Evolutionary conservation across 2,113 vertebrate genomes (phyloP).

Genomic region (Psittacula cyanocephala): DNA sequence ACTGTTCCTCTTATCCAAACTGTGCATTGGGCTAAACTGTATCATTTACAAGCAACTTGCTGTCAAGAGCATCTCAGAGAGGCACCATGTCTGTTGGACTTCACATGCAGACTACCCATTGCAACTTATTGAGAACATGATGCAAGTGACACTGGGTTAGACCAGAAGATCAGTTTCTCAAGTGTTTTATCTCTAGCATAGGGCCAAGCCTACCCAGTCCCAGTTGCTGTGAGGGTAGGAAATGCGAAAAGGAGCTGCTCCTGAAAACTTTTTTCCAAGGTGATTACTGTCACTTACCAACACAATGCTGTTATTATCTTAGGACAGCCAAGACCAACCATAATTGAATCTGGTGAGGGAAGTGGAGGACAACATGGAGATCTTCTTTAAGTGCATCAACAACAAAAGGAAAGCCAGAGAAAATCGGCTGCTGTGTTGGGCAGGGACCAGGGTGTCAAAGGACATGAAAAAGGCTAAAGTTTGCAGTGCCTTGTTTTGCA

Average conservation of each 20-base stretch:
- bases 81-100: fast-evolving
- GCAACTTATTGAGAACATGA: background rate
- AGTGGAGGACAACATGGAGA: background rate
- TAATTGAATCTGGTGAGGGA: background rate
- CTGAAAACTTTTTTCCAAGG: background rate
- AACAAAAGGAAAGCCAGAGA: background rate
- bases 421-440: background rate
- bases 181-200: background rate
- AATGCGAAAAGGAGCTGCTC: background rate
- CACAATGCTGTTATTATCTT: background rate
- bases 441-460: background rate
- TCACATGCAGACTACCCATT: background rate
- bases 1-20: background rate
- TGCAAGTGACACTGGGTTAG: background rate
- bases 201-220: background rate
- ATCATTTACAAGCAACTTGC: background rate
- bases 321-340: background rate
- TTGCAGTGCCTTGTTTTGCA: background rate
- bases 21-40: background rate
- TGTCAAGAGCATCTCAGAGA: background rate
- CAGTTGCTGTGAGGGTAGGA: background rate
- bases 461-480: background rate
- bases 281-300: background rate
- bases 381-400: background rate
- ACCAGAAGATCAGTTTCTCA: background rate